Evolutionary conservation across 37 sponge, comb jelly and placozoan genomes (phyloP), one percentile per base, ranked within the genome.

Genomic region (Eunapius fragilis): DNA sequence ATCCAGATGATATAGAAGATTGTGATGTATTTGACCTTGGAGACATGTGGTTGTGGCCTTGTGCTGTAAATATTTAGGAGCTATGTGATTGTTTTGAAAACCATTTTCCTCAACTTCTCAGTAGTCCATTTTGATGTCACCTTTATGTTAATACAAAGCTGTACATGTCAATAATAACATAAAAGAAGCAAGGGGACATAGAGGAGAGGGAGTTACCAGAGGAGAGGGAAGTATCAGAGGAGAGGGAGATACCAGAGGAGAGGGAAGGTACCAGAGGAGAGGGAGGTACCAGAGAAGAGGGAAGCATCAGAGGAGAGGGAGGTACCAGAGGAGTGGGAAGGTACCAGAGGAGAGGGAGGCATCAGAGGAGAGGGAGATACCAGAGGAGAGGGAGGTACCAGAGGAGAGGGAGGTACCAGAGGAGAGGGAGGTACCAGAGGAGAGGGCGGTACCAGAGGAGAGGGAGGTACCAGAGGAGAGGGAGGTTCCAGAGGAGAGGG

Each of bases 341-440:
- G 80, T 0, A 70, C 78, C 11, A 4, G 12, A 2, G 75, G n/a
- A 3, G 84, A 31, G n/a, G 83, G 48, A 23, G 83, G 31, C 25
- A 30, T 0, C 4, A 82, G 24, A 10, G 34, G 37, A 22, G 41
- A 12, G 37, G 22, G 58, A 32, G 45, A 37, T 3, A 35, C 19
- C 0, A 73, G 10, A 48, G 35, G 35, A 33, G 37, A 13, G 37
- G 76, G 48, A 5, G 75, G 85, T n/a, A n/a, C n/a, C n/a, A n/a
- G 2, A 30, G 80, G 67, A 67, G 77, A 76, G 77, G 73, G 7
- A 58, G 27, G n/a, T n/a, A n/a, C n/a, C n/a, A n/a, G n/a, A n/a
- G 79, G 85, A 79, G 34, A 58, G 71, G 25, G 78, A 79, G 86
- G 41, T 14, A 24, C 36, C 35, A n/a, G 86, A 79, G 49, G 74